Evolutionary conservation across 2,888 invertebrate genomes (phyloP), one percentile per base, ranked within the genome.

Genomic region (Nebria brevicollis): DNA sequence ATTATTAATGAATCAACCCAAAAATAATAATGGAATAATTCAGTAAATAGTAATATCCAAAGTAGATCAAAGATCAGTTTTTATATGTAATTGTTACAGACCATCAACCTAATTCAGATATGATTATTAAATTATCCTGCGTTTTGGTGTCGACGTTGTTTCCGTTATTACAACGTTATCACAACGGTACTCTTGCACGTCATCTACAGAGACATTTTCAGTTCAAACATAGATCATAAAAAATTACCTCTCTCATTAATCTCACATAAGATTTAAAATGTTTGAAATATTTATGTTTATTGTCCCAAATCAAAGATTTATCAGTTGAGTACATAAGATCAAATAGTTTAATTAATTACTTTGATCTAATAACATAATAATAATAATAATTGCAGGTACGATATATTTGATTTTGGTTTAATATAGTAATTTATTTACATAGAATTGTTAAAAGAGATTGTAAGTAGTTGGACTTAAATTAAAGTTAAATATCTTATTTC

Each of bases 401-500:
- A 20, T 20, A 20, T 20, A 20, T 20, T 20, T 20, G 20, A 20
- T 20, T 20, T 20, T 20, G 1, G 20, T 20, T 20, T 54, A 54
- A 2, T 54, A 7, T 54, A 54, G 54, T 54, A 54, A 54, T 54
- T 54, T 54, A 54, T 54, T 54, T 54, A 54, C 11, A 54, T 54
- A 54, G 4, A 54, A 54, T 13, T 54, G 54, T 54, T 54, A 54
- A 54, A 54, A 8, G 7, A 8, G 4, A 54, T 54, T 54, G 13
- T 54, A 54, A 11, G 54, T 64, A 74, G 13, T 74, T n/a, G 79
- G 84, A 76, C 34, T 76, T 81, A 87, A 83, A 81, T 86, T 82
- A 89, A 93, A 94, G 84, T 89, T 91, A 87, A 92, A 95, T 82
- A 91, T 87, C 90, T 94, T 95, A 88, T 95, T 95, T 75, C 96